phyloP scores from a whole-genome alignment of 2,888 invertebrate species.

The Pheosia tremula region DNA sequence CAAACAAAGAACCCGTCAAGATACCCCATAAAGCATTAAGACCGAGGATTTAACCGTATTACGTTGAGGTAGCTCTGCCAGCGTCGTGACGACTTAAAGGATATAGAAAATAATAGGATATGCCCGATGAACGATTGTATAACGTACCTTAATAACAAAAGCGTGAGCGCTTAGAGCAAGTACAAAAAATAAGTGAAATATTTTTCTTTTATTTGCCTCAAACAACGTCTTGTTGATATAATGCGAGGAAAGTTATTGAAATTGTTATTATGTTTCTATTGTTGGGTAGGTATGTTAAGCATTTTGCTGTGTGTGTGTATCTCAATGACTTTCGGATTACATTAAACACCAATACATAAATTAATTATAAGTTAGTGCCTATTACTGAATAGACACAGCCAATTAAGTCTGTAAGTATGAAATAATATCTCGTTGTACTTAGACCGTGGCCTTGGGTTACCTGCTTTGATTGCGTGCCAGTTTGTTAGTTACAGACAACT shows the following conservation, averaged over 20 bases:
- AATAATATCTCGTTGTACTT: neutral
- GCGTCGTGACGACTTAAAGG: neutral
- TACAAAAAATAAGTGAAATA: neutral
- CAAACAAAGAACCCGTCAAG: neutral
- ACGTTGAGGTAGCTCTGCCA: neutral
- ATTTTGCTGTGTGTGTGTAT: too few relatives aligned
- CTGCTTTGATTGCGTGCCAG: conserved; percentile 1
- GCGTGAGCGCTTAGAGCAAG: neutral
- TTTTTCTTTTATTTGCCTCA: neutral
- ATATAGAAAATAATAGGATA: conserved; percentile 4
- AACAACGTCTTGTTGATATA: neutral
- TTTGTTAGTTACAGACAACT: neutral
- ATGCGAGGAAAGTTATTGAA: neutral
- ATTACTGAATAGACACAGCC: neutral
- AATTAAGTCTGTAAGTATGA: neutral
- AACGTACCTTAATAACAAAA: neutral
- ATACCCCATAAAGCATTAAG: neutral
- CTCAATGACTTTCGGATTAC: too few relatives aligned
- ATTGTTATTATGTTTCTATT: neutral
- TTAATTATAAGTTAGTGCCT: neutral
- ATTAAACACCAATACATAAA: too few relatives aligned
- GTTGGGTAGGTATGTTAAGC: too few relatives aligned
- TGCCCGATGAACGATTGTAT: neutral
- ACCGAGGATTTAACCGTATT: neutral
- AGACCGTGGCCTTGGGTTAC: neutral